Evolutionary conservation across 2,888 invertebrate genomes (phyloP), one percentile per base, ranked within the genome.

Genomic region (Abrostola tripartita): DNA sequence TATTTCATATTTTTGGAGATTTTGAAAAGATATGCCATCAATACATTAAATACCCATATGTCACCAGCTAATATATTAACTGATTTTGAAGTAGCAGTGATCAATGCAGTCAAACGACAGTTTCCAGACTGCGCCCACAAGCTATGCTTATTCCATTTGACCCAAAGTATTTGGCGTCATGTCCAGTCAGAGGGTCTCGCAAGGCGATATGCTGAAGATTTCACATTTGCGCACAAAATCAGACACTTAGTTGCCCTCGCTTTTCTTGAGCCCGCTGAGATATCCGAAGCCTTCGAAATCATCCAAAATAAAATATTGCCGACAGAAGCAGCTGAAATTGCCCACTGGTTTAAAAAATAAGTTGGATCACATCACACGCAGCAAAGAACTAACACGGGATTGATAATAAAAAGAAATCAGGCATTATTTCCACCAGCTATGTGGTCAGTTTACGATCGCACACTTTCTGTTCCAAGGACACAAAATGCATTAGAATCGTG

Each of bases 401-500:
- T 57, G 14, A 49, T 50, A 37, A 36, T 58, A 42, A 41, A 60
- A 54, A 65, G 38, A 52, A 53, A 37, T 38, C 56, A 37, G 11
- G 40, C 56, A 37, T 51, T 37, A 37, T 62, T 57, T 47, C 61
- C 56, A 37, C 61, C 65, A 54, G 55, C 51, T 37, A 61, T 58
- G 41, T 63, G 63, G 63, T 63, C 58, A 52, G 49, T 65, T 37
- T 37, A 52, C 36, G 61, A 61, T 54, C 36, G 61, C 50, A 49
- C 58, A 37, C n/a, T 57, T 51, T 51, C 58, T 58, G 51, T 56
- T 49, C 65, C 65, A 52, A 61, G 52, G 50, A 62, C 67, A 47
- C 67, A 67, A 59, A 67, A 67, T 56, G 59, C 59, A 36, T 52
- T 67, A 37, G 67, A 67, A 60, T 58, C 57, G 11, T 67, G 67